These are phyloP conservation scores for Ridgeia piscesae DNA, from an alignment of 1,140 invertebrate species.

Conservation along the genomic window DNA sequence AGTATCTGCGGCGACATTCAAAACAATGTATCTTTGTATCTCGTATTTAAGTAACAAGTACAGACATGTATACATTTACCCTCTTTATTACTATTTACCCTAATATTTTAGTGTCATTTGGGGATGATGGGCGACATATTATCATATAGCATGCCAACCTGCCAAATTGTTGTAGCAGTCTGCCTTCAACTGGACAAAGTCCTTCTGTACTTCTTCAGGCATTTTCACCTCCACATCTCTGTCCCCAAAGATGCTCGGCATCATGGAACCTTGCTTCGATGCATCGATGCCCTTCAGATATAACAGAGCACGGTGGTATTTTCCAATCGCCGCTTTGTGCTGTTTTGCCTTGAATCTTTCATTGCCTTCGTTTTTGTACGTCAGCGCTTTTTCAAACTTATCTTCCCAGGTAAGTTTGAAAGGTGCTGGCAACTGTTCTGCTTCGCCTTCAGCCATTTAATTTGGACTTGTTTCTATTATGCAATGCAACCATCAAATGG, in stretches of 20 bases:
- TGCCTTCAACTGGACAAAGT: slow-evolving; percentile 35
- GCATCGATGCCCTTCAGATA: slow-evolving; percentile 43
- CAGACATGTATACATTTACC: too few relatives aligned
- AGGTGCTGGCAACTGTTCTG: slow-evolving; percentile 1
- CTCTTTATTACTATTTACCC: too few relatives aligned
- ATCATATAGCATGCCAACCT: slow-evolving; percentile 32
- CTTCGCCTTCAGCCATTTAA: too few relatives aligned
- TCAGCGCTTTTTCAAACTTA: slow-evolving; percentile 35
- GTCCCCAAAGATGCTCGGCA: not conserved
- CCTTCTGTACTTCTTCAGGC: slow-evolving; percentile 33
- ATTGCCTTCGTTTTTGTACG: slow-evolving; percentile 50
- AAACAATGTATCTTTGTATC: too few relatives aligned
- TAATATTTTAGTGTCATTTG: too few relatives aligned
- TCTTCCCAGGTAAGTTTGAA: slow-evolving; percentile 18
- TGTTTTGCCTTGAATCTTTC: slow-evolving; percentile 43
- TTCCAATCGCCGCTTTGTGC: slow-evolving; percentile 44
- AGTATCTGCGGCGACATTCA: too few relatives aligned
- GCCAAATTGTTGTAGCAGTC: slow-evolving; percentile 54
- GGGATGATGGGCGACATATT: too few relatives aligned
- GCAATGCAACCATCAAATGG: not conserved
- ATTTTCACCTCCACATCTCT: slow-evolving; percentile 20
- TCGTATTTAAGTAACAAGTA: too few relatives aligned
- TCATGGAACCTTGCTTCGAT: slow-evolving; percentile 22
- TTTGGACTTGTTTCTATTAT: not conserved
- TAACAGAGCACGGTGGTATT: slow-evolving; percentile 50